A percentile compares a stretch with the other conserved stretches of the same genome.
phyloP scores from a whole-genome alignment of 2,113 vertebrate species.

The Oryzias woworae region DNA sequence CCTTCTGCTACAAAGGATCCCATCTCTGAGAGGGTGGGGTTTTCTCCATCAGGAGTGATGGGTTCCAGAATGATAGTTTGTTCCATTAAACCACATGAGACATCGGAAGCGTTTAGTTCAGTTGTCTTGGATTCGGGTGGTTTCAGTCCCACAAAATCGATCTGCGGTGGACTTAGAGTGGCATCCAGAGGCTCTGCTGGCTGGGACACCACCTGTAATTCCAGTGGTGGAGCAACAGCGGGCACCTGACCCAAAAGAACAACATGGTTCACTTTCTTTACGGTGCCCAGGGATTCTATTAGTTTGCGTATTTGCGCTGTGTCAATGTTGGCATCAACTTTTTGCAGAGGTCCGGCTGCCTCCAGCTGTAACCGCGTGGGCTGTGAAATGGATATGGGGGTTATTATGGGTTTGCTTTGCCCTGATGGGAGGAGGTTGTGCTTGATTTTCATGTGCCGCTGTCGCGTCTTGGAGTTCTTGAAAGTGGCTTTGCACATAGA shows the following conservation, averaged over 20 bases:
- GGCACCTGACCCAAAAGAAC: constrained; percentile 75
- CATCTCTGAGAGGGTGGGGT: constrained; percentile 45
- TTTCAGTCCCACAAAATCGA: constrained; percentile 49
- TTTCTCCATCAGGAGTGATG: constrained; percentile 64
- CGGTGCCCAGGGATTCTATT: constrained; percentile 78
- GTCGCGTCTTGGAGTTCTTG: constrained; percentile 65
- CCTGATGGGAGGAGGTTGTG: constrained; percentile 50
- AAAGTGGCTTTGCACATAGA: constrained; percentile 70
- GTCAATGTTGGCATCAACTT: constrained; percentile 74
- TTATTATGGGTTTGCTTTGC: constrained; percentile 50
- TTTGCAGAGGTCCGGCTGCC: constrained; percentile 69
- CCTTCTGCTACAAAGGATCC: constrained; percentile 31
- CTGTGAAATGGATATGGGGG: constrained; percentile 64
- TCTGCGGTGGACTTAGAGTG: constrained; percentile 46
- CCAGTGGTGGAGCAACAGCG: constrained; percentile 53
- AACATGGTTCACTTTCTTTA: constrained; percentile 77
- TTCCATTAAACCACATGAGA: constrained; percentile 48
- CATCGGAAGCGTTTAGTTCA: constrained; percentile 32
- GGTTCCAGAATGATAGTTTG: constrained; percentile 69
- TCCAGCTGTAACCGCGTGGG: constrained; percentile 61
- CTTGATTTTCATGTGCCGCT: constrained; percentile 71
- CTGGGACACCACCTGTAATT: constrained; percentile 55
- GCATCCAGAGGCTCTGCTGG: constrained; percentile 38
- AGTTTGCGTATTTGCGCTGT: constrained; percentile 76
- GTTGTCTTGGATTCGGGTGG: constrained; percentile 19